phyloP scores from a whole-genome alignment of 2,113 vertebrate genomes.

The Callorhinus ursinus region DNA sequence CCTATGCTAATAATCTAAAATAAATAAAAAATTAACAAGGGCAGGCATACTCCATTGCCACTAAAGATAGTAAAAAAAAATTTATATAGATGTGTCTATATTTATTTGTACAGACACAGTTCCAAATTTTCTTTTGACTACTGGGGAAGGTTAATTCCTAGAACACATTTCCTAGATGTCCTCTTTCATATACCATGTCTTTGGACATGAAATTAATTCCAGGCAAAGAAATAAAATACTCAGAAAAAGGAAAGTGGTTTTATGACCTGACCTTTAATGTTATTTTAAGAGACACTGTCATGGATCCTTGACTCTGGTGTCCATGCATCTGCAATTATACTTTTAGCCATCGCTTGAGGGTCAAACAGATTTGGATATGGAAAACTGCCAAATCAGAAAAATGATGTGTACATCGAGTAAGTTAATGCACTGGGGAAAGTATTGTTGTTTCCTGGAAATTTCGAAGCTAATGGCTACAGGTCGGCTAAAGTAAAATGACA shows the following conservation, averaged over 20 bases:
- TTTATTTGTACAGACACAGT: background rate
- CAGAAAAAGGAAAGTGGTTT: background rate
- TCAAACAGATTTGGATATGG: background rate
- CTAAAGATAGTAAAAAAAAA: background rate
- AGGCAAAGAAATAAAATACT: slow-evolving; percentile 45
- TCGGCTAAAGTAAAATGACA: background rate
- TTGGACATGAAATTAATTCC: slow-evolving; percentile 42
- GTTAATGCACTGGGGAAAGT: background rate
- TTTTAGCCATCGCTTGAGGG: background rate
- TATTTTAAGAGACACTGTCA: background rate
- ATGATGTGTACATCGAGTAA: background rate
- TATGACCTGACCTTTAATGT: background rate
- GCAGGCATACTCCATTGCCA: background rate
- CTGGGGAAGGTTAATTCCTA: background rate
- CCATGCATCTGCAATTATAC: background rate
- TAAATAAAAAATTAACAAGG: background rate
- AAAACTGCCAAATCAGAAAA: slow-evolving; percentile 27
- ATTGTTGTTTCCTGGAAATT: background rate
- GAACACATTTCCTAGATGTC: background rate
- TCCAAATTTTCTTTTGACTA: slow-evolving; percentile 22
- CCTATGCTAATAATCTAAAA: background rate
- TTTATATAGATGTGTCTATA: background rate
- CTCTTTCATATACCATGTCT: background rate
- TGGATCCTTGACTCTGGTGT: background rate
- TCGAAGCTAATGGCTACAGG: background rate